Evolutionary conservation across 1,140 invertebrate genomes (phyloP), one percentile per base, ranked within the genome.

Genomic region (Drosophila pachea): DNA sequence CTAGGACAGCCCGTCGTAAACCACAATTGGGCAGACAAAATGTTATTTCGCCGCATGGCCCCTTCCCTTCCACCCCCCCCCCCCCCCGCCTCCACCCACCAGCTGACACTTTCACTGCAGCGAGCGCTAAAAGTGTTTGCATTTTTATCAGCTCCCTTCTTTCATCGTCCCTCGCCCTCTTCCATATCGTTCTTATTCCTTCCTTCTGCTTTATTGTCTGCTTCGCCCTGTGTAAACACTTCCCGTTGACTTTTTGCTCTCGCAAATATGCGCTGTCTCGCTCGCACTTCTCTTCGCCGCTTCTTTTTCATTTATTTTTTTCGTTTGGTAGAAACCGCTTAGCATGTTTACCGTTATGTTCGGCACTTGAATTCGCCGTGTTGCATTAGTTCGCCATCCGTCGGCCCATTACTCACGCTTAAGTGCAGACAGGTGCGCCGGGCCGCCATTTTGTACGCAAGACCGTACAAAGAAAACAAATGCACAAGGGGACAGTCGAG

Each of bases 301-400:
- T 68, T 38, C 22, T 22, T 22, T 22, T 22, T 22, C n/a, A n/a
- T n/a, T n/a, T n/a, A 11, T 33, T 49, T 4, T 14, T 45, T 50
- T 9, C 42, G 42, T 3, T n/a, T 43, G 54, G 58, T 45, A 48
- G 78, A 83, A 84, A 84, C 76, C 81, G 79, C 79, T 84, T 84
- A 84, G 79, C 79, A 84, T 84, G 79, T 84, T 84, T 86, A 74
- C 79, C 81, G 81, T 78, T 74, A 74, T 84, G 81, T 84, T 79
- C 81, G 69, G 66, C 76, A 86, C 79, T 84, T 76, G 79, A 86
- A 84, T 84, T 84, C 81, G 79, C 79, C 81, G 76, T 83, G 73
- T 84, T 84, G 79, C 79, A 84, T 84, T 83, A 84, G 79, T 79
- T 84, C 70, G 69, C 69, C 69, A 61, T 49, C 59, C 71, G 49